Evolutionary conservation across 1,140 invertebrate genomes (phyloP).

Genomic region (Drosophila lowei): DNA sequence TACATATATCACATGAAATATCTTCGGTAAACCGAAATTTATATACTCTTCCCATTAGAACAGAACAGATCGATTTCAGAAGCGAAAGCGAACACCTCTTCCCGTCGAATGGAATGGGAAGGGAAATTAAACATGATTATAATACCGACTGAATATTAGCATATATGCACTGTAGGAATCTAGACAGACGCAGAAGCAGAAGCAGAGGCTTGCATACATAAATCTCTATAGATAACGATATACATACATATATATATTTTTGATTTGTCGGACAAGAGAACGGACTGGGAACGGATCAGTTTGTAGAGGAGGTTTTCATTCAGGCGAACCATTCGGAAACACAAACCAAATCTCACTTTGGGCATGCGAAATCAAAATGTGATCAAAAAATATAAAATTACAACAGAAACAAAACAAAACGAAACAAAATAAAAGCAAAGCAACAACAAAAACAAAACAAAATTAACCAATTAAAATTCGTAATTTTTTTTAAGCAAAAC

Average conservation of each 20-base stretch:
- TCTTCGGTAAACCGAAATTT: conserved; percentile 38
- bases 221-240: conserved; percentile 47
- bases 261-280: conserved; percentile 41
- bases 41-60: conserved; percentile 51
- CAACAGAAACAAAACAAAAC: conserved; percentile 40
- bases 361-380: conserved; percentile 81
- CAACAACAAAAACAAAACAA: conserved; percentile 15
- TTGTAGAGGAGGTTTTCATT: conserved; percentile 55
- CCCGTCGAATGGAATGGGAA: conserved; percentile 5
- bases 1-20: conserved; percentile 35
- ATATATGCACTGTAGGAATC: conserved; percentile 30
- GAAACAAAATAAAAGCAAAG: conserved; percentile 39
- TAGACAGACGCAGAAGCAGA: conserved; percentile 39
- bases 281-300: conserved; percentile 26
- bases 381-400: conserved; percentile 67
- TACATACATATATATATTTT: conserved; percentile 53
- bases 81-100: conserved; percentile 17
- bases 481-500: conserved; percentile 69
- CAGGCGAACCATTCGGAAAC: conserved; percentile 76
- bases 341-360: conserved; percentile 73
- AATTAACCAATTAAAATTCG: conserved; percentile 37
- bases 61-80: conserved; percentile 37
- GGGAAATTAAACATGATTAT: conserved; percentile 33
- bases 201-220: conserved; percentile 48
- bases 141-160: conserved; percentile 78